Percentiles rank a stretch among this genome's conserved stretches.
These are phyloP conservation scores for Corvus moneduloides DNA, from an alignment of 2,113 vertebrate species.

Conservation along the genomic window DNA sequence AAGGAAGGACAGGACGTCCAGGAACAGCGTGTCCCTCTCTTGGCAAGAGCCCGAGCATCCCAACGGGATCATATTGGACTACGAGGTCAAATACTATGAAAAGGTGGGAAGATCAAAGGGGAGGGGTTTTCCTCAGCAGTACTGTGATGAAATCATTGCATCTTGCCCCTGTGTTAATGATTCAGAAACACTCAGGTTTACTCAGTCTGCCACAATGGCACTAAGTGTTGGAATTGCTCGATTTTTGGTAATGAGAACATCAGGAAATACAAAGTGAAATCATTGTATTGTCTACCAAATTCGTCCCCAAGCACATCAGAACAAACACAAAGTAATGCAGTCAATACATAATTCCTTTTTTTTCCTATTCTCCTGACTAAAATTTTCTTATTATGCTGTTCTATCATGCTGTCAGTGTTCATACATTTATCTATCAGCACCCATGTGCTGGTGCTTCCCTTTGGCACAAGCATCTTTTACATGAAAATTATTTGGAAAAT, in stretches of 20 bases:
- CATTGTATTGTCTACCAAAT: background rate
- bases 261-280: background rate
- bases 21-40: constrained; percentile 91
- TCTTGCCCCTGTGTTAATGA: background rate
- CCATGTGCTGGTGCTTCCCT: background rate
- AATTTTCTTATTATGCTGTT: background rate
- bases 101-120: constrained; percentile 81
- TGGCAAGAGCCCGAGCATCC: constrained; percentile 96
- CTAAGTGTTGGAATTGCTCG: background rate
- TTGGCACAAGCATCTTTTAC: background rate
- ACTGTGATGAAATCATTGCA: background rate
- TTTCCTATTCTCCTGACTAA: background rate
- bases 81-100: constrained; percentile 99
- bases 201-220: background rate
- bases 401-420: background rate
- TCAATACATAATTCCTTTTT: background rate
- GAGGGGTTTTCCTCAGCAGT: background rate
- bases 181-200: background rate
- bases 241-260: background rate
- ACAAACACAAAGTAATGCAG: background rate
- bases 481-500: background rate
- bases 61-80: constrained; percentile 98
- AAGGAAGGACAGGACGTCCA: constrained; percentile 91
- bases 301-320: background rate
- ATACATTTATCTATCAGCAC: background rate